Conservation (phyloP, 2,888 invertebrate genomes). For the Polymixis lichenea region DNA sequence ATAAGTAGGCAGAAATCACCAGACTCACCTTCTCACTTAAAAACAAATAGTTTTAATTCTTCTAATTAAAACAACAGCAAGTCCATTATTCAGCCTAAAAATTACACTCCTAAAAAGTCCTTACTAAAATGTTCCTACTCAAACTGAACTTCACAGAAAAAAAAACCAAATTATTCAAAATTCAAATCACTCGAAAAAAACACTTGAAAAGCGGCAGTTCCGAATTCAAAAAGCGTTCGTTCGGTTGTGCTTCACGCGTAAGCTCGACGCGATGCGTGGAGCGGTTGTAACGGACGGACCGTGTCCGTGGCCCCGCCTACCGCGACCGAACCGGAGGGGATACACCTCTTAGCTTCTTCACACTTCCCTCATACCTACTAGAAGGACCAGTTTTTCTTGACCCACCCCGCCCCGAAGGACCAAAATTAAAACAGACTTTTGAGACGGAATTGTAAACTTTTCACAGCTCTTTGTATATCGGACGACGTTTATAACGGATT, state of each 20-base stretch:
- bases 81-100: slow-evolving; percentile 63
- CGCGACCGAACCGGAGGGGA: slow-evolving; percentile 83
- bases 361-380: slow-evolving; percentile 88
- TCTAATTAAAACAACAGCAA: slow-evolving; percentile 49
- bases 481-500: slow-evolving; percentile 70
- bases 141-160: slow-evolving; percentile 45
- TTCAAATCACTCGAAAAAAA: slow-evolving; percentile 62
- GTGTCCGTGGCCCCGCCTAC: slow-evolving; percentile 83
- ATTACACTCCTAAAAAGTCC: slow-evolving; percentile 56
- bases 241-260: slow-evolving; percentile 81
- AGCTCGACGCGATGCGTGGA: slow-evolving; percentile 84
- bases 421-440: slow-evolving; percentile 30
- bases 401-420: slow-evolving; percentile 71
- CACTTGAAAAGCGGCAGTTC: slow-evolving; percentile 71
- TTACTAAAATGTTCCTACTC: slow-evolving; percentile 43
- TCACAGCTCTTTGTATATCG: slow-evolving; percentile 72
- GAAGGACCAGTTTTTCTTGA: slow-evolving; percentile 77
- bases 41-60: slow-evolving; percentile 51
- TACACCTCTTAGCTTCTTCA: slow-evolving; percentile 89
- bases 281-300: slow-evolving; percentile 83
- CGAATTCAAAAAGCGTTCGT: slow-evolving; percentile 76
- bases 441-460: slow-evolving; percentile 49
- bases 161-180: slow-evolving; percentile 45
- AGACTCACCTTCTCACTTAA: slow-evolving; percentile 64
- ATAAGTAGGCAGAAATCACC: slow-evolving; percentile 21